Conservation (phyloP, 2,113 vertebrate species). For the Anguilla japonica region DNA sequence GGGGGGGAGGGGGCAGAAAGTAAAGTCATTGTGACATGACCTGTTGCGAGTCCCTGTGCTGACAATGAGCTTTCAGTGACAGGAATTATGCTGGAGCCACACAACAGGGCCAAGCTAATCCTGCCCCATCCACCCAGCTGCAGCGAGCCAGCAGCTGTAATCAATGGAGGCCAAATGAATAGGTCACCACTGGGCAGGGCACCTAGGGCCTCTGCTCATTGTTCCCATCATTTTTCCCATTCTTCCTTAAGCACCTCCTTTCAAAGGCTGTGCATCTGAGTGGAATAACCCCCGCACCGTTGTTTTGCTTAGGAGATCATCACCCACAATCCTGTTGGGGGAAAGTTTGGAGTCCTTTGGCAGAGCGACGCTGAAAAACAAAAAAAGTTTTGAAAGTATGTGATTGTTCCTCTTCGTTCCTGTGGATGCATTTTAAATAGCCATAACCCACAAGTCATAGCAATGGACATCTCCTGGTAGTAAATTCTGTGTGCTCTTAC, state of each 20-base stretch:
- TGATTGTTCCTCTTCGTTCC: background rate
- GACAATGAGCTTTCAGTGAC: slow-evolving; percentile 5
- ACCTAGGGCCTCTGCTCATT: slow-evolving; percentile 9
- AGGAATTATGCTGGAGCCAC: background rate
- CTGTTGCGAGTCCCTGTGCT: background rate
- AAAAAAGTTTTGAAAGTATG: background rate
- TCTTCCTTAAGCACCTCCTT: slow-evolving; percentile 29
- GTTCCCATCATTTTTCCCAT: slow-evolving; percentile 14
- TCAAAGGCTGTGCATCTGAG: slow-evolving; percentile 22
- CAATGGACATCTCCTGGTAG: background rate
- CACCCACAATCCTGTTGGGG: slow-evolving; percentile 18
- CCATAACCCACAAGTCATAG: background rate
- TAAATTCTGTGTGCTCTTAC: background rate
- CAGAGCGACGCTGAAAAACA: background rate
- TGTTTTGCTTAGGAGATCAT: slow-evolving; percentile 12
- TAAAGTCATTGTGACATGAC: slow-evolving; percentile 9
- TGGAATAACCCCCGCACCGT: slow-evolving; percentile 13
- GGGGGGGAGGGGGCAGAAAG: background rate
- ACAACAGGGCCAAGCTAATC: slow-evolving; percentile 22
- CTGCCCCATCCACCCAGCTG: slow-evolving; percentile 14
- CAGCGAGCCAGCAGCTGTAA: slow-evolving; percentile 27
- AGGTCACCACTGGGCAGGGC: slow-evolving; percentile 12
- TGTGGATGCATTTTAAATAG: too few relatives aligned
- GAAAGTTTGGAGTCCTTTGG: background rate
- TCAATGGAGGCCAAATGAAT: slow-evolving; percentile 21